These are phyloP conservation scores for Aramus guarauna DNA, from an alignment of 2,113 vertebrate species.

Conservation along the genomic window DNA sequence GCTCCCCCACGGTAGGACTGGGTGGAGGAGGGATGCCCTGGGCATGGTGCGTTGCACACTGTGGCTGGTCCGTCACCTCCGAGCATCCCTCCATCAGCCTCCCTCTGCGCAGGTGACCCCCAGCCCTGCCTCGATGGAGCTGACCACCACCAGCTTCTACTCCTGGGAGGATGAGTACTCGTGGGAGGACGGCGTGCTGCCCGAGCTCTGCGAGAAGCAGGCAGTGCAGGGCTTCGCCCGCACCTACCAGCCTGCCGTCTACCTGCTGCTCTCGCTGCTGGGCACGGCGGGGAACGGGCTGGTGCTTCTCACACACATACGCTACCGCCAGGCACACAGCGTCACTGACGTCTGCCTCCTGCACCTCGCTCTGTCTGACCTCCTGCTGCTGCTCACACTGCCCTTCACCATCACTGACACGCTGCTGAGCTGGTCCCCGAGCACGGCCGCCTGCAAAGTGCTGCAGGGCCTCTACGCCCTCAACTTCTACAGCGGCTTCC, in stretches of 20 bases:
- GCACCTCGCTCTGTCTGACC: constrained; percentile 87
- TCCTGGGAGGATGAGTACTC: constrained; percentile 1
- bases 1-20: accelerated
- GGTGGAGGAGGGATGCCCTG: not conserved
- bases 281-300: constrained; percentile 83
- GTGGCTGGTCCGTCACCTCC: accelerated
- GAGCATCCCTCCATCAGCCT: not conserved
- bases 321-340: constrained; percentile 71
- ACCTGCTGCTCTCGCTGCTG: constrained; percentile 76
- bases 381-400: constrained; percentile 85
- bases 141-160: constrained; percentile 16
- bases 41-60: accelerated
- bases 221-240: constrained; percentile 61
- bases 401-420: constrained; percentile 71
- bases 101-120: not conserved
- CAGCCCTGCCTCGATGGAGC: not conserved
- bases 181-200: not conserved
- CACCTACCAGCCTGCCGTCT: constrained; percentile 77
- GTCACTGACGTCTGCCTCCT: constrained; percentile 87
- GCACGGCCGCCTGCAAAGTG: constrained; percentile 70
- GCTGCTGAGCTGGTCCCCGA: constrained; percentile 73
- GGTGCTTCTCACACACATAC: constrained; percentile 85
- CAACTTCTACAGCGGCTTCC: constrained; percentile 88
- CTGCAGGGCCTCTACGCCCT: constrained; percentile 79
- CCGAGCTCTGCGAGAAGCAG: constrained; percentile 72